Conservation (phyloP, 2,888 invertebrate species). For the Netelia virgata region DNA sequence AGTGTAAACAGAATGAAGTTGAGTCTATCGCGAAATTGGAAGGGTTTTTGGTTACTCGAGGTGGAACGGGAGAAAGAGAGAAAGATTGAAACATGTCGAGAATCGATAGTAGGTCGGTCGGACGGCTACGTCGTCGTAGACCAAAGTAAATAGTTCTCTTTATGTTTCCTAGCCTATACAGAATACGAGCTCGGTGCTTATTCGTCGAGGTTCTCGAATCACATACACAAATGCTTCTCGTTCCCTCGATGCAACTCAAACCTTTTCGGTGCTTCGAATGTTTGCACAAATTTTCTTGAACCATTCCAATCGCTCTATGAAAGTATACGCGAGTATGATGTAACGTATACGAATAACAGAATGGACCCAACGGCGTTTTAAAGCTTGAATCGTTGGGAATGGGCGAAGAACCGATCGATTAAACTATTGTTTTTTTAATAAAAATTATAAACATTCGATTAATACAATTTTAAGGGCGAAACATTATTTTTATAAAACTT, state of each 20-base stretch:
- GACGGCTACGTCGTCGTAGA: not conserved
- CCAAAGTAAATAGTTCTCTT: conserved; percentile 19
- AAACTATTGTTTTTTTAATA: not conserved
- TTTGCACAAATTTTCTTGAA: conserved; percentile 6
- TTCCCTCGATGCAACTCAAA: conserved; percentile 1
- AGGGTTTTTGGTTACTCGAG: not conserved
- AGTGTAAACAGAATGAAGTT: not conserved
- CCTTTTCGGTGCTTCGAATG: conserved; percentile 26
- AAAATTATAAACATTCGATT: not conserved
- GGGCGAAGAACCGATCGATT: no score
- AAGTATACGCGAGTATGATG: not conserved
- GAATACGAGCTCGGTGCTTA: conserved; percentile 31
- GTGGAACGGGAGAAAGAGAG: not conserved
- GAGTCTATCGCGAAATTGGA: not conserved
- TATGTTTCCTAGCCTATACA: conserved; percentile 10
- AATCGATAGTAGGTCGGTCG: conserved; percentile 23
- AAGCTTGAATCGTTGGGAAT: not conserved
- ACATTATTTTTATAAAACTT: no score
- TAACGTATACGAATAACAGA: no score
- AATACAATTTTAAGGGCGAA: no score
- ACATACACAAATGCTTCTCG: not conserved
- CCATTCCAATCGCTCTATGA: conserved; percentile 6
- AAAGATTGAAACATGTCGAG: conserved; percentile 7
- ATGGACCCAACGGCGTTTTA: not conserved
- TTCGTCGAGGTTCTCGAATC: conserved; percentile 37